Evolutionary conservation across 2,797 vertebrate genomes (phyloP).

Genomic region (Scarus forsteni): DNA sequence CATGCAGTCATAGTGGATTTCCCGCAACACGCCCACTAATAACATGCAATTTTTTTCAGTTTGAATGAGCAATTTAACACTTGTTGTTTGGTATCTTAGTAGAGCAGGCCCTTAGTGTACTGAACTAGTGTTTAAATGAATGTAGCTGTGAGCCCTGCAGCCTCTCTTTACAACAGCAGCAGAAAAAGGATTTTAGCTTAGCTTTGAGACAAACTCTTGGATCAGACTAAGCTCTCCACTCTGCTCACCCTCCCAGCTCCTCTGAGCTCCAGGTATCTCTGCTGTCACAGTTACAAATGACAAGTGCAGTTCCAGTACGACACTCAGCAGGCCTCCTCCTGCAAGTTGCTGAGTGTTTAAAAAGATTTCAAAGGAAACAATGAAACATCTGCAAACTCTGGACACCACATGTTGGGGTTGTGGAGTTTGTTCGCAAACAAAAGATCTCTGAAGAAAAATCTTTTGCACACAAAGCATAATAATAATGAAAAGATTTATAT

Average conservation of each 20-base stretch:
- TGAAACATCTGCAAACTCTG: constrained; percentile 38
- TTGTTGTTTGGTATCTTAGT: no score
- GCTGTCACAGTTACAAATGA: constrained; percentile 70
- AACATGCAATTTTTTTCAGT: no score
- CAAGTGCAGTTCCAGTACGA: constrained; percentile 52
- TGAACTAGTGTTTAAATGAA: constrained; percentile 36
- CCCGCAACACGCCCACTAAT: no score
- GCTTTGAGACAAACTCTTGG: constrained; percentile 46
- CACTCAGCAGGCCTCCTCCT: constrained; percentile 49
- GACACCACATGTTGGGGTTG: constrained; percentile 30
- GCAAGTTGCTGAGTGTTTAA: constrained; percentile 67
- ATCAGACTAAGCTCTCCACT: constrained; percentile 39
- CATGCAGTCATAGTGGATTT: no score
- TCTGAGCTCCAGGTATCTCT: constrained; percentile 56
- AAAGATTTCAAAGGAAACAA: constrained; percentile 47
- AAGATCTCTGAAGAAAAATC: neutral
- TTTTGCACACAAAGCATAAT: constrained; percentile 1
- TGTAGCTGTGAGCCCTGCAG: constrained; percentile 10
- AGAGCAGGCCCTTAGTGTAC: no score
- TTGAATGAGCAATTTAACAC: no score
- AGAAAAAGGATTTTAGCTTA: constrained; percentile 32
- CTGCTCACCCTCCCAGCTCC: constrained; percentile 43
- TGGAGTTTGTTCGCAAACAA: constrained; percentile 17
- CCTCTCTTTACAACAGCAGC: constrained; percentile 26
- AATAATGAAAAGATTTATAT: no score